Percentiles rank a stretch among this genome's conserved stretches.
phyloP scores from a whole-genome alignment of 2,113 vertebrate species.

The Calcarius ornatus region DNA sequence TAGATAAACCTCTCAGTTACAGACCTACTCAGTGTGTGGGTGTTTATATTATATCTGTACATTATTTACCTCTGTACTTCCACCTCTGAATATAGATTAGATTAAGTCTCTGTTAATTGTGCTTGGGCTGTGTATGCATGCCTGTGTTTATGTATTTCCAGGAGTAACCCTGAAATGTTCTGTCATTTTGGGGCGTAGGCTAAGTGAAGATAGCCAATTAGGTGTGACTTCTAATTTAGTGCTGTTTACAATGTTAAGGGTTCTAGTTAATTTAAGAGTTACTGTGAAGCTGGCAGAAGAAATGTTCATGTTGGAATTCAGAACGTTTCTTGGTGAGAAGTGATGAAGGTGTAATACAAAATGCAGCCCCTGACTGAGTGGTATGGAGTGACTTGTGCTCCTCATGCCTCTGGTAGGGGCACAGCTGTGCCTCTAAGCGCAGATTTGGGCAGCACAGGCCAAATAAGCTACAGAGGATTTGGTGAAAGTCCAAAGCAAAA shows the following conservation, averaged over 20 bases:
- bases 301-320: background rate
- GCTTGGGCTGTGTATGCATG: background rate
- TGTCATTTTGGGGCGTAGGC: background rate
- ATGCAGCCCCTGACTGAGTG: background rate
- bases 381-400: background rate
- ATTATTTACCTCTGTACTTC: conserved; percentile 27
- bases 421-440: fast-evolving
- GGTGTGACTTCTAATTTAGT: conserved; percentile 6
- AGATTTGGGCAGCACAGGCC: background rate
- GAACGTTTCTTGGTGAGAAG: background rate
- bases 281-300: conserved; percentile 6
- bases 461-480: background rate
- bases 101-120: conserved; percentile 10
- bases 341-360: background rate
- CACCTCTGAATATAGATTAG: background rate
- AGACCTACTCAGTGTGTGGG: conserved; percentile 6
- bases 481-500: background rate
- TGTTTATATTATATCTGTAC: conserved; percentile 19
- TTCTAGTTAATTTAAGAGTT: conserved; percentile 16
- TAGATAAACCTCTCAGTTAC: conserved; percentile 38
- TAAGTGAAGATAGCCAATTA: background rate
- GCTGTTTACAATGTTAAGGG: background rate
- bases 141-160: background rate
- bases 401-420: background rate
- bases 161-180: background rate